Conservation (phyloP, 2,888 invertebrate species). For the Brachypalpus laphriformis region DNA sequence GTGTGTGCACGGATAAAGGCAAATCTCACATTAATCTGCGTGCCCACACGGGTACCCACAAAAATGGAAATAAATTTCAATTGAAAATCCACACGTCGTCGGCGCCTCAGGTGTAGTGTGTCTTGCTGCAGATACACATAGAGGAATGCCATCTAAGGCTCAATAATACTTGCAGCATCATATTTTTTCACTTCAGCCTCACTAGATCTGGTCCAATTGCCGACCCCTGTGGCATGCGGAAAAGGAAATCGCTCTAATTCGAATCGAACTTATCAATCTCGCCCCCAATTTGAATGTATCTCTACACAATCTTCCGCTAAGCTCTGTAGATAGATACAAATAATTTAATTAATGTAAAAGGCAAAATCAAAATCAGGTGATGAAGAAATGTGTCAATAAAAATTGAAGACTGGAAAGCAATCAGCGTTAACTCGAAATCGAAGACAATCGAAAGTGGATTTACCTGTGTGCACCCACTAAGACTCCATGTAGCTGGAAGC, state of each 20-base stretch:
- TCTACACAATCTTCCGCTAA: conserved; percentile 36
- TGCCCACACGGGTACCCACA: conserved; percentile 41
- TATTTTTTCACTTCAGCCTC: not conserved
- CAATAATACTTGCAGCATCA: conserved; percentile 20
- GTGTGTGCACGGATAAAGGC: conserved; percentile 1
- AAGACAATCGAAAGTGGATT: conserved; percentile 71
- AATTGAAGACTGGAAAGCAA: conserved; percentile 71
- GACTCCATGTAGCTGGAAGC: no score
- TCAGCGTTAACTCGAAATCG: conserved; percentile 30
- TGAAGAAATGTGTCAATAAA: conserved; percentile 74
- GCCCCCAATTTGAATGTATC: not conserved
- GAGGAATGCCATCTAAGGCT: conserved; percentile 10
- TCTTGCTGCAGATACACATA: not conserved
- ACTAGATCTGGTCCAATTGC: conserved; percentile 36
- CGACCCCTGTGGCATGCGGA: conserved; percentile 64
- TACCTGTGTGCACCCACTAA: conserved; percentile 63
- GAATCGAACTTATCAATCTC: conserved; percentile 39
- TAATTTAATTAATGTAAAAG: conserved; percentile 64
- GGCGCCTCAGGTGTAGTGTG: conserved; percentile 35
- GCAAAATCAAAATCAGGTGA: conserved; percentile 55
- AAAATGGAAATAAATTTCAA: conserved; percentile 68
- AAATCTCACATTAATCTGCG: conserved; percentile 68
- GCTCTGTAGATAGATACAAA: conserved; percentile 37
- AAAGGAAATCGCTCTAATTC: conserved; percentile 31
- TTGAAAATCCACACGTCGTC: conserved; percentile 59